A percentile compares a stretch with the other conserved stretches of the same genome.
Evolutionary conservation across 2,113 vertebrate genomes (phyloP).

Genomic region (Aix galericulata): DNA sequence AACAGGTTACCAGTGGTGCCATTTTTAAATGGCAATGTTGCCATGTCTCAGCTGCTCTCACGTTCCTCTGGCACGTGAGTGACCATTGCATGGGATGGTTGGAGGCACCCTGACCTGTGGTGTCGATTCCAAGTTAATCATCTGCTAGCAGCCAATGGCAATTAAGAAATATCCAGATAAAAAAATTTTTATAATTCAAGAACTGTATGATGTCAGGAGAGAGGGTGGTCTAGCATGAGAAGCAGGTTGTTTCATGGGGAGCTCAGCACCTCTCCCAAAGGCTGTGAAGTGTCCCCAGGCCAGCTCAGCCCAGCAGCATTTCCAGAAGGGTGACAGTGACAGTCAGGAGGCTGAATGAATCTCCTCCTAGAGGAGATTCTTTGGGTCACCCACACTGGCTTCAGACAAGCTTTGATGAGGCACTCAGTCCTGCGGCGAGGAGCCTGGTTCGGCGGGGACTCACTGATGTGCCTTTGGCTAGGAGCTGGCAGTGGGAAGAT

Average conservation of each 20-base stretch:
- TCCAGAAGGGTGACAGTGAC: neutral
- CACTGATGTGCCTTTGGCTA: neutral
- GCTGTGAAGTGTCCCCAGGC: neutral
- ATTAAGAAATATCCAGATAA: neutral
- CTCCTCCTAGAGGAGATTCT: neutral
- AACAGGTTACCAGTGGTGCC: neutral
- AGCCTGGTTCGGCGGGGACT: accelerated
- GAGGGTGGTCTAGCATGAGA: neutral
- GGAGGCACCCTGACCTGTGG: constrained; percentile 16
- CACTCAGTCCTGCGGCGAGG: neutral
- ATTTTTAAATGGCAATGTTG: neutral
- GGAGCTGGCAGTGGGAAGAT: neutral
- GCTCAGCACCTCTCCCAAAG: neutral
- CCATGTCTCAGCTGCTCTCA: neutral
- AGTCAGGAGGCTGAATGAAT: neutral
- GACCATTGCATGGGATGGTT: neutral
- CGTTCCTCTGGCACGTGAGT: neutral
- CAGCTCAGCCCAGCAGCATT: neutral
- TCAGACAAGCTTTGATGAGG: neutral
- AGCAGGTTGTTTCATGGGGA: neutral
- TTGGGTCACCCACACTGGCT: neutral
- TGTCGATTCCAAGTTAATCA: neutral
- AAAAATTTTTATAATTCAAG: neutral
- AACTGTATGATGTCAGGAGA: neutral
- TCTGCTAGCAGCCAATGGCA: neutral